A percentile compares a stretch with the other conserved stretches of the same genome.
phyloP scores from a whole-genome alignment of 2,113 vertebrate genomes.

The Arvicanthis niloticus region DNA sequence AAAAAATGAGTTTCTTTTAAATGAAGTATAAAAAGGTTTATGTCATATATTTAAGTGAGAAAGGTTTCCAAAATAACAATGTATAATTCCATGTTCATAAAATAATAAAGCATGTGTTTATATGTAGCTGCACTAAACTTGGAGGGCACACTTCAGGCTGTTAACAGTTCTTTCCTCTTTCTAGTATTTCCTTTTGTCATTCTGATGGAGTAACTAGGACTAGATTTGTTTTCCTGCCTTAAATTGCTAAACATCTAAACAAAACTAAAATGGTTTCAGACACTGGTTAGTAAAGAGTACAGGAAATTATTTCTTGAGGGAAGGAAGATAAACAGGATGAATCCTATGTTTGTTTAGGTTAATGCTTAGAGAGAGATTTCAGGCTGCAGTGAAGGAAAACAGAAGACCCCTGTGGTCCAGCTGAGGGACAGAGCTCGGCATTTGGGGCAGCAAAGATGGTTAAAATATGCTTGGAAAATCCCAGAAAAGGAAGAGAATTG shows the following conservation, averaged over 20 bases:
- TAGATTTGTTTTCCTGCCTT: neutral
- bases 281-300: neutral
- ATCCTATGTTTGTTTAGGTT: neutral
- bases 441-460: neutral
- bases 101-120: neutral
- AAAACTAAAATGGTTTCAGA: constrained; percentile 11
- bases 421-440: neutral
- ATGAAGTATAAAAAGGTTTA: neutral
- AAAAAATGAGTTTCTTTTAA: neutral
- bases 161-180: constrained; percentile 4
- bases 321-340: neutral
- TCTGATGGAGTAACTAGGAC: neutral
- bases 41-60: neutral
- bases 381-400: neutral
- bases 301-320: constrained; percentile 10
- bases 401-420: neutral
- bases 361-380: neutral
- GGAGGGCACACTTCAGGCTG: neutral
- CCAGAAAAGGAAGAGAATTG: neutral
- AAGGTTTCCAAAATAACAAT: neutral
- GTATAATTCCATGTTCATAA: neutral
- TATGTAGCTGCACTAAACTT: constrained; percentile 3
- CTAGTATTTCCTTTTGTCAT: neutral
- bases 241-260: neutral
- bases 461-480: constrained; percentile 5